Conservation (phyloP, 2,888 invertebrate species). For the Schizaphis graminum region DNA sequence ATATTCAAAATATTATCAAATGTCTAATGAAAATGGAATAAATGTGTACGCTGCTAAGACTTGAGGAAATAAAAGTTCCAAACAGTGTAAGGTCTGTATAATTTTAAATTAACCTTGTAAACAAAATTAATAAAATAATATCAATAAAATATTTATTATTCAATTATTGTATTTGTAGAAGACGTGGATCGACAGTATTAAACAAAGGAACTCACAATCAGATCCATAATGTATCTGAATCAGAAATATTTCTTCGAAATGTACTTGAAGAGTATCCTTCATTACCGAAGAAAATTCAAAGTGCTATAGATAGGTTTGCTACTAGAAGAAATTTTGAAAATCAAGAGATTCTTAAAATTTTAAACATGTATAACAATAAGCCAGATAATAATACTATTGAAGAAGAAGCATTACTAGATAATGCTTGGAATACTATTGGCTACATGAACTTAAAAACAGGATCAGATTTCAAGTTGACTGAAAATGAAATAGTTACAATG, state of each 20-base stretch:
- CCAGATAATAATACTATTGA: slow-evolving; percentile 18
- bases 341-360: slow-evolving; percentile 32
- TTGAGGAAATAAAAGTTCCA: neutral
- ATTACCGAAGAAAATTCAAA: slow-evolving; percentile 55
- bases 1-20: neutral
- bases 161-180: neutral
- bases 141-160: neutral
- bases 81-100: slow-evolving; percentile 28
- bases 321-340: slow-evolving; percentile 46
- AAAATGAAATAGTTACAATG: slow-evolving; percentile 8
- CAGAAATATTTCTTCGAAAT: slow-evolving; percentile 56
- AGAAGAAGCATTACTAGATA: neutral
- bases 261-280: slow-evolving; percentile 30
- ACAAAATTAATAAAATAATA: neutral
- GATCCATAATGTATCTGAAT: slow-evolving; percentile 29
- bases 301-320: slow-evolving; percentile 43
- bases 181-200: neutral
- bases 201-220: neutral
- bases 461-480: slow-evolving; percentile 3
- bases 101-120: neutral
- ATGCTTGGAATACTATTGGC: slow-evolving; percentile 41
- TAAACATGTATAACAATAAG: slow-evolving; percentile 20
- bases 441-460: slow-evolving; percentile 42
- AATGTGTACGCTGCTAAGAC: slow-evolving; percentile 35
- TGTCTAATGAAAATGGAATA: neutral